phyloP scores from a whole-genome alignment of 92 coral and sea anemone species.

The Phenganax marumi region DNA sequence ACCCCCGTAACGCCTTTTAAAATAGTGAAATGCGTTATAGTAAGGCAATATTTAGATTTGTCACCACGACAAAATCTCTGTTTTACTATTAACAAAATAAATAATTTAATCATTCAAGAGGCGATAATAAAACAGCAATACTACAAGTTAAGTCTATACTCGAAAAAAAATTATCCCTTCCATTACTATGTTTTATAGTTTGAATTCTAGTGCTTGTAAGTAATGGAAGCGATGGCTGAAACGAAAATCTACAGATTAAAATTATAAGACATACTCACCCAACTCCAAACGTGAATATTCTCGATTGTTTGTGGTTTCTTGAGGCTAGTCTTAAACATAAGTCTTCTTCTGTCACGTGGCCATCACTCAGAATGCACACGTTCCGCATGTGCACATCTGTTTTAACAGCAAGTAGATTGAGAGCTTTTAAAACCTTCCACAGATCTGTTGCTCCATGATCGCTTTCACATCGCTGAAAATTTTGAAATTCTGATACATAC shows the following conservation, averaged over 20 bases:
- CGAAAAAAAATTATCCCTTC: no score
- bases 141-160: no score
- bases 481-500: no score
- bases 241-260: no score
- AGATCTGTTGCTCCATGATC: slow-evolving; percentile 78
- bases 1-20: no score
- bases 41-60: no score
- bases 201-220: not conserved
- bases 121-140: not conserved
- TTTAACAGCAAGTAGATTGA: slow-evolving; percentile 64
- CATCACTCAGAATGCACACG: slow-evolving; percentile 83
- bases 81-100: not conserved
- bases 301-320: slow-evolving; percentile 51
- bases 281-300: slow-evolving; percentile 82
- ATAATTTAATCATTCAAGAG: not conserved
- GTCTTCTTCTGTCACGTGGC: slow-evolving; percentile 92
- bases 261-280: slow-evolving; percentile 63
- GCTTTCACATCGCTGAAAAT: slow-evolving; percentile 58
- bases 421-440: slow-evolving; percentile 71
- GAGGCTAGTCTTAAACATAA: slow-evolving; percentile 63
- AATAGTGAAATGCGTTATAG: no score
- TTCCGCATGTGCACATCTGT: slow-evolving; percentile 77
- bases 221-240: no score
- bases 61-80: no score
- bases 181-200: no score